Conservation (phyloP, 2,113 vertebrate species). For the Bubo bubo region DNA sequence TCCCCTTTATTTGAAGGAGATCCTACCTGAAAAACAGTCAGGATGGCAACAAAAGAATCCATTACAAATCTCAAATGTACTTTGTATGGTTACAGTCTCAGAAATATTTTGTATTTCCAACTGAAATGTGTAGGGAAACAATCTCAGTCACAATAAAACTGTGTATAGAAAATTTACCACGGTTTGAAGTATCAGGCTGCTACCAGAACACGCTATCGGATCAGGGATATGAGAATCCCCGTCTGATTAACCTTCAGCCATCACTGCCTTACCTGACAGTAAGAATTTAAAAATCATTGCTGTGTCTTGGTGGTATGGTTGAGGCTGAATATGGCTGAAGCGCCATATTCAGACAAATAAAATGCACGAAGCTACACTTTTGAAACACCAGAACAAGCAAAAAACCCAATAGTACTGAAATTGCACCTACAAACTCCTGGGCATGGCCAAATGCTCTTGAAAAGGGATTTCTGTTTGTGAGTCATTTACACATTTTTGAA, state of each 20-base stretch:
- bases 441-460: not conserved
- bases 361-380: not conserved
- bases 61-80: not conserved
- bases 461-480: not conserved
- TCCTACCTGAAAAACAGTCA: not conserved
- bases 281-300: not conserved
- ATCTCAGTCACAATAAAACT: not conserved
- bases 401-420: not conserved
- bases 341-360: not conserved
- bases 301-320: not conserved
- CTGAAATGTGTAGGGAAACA: not conserved
- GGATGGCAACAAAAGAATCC: not conserved
- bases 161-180: not conserved
- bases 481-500: not conserved
- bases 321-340: not conserved
- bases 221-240: not conserved
- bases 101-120: not conserved
- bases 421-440: not conserved
- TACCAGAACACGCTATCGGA: not conserved
- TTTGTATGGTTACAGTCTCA: not conserved
- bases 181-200: not conserved
- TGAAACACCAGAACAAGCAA: not conserved
- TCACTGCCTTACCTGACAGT: not conserved
- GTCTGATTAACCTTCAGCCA: not conserved
- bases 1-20: not conserved